Evolutionary conservation across 2,888 invertebrate species (phyloP).

Genomic region (Trilocha varians): DNA sequence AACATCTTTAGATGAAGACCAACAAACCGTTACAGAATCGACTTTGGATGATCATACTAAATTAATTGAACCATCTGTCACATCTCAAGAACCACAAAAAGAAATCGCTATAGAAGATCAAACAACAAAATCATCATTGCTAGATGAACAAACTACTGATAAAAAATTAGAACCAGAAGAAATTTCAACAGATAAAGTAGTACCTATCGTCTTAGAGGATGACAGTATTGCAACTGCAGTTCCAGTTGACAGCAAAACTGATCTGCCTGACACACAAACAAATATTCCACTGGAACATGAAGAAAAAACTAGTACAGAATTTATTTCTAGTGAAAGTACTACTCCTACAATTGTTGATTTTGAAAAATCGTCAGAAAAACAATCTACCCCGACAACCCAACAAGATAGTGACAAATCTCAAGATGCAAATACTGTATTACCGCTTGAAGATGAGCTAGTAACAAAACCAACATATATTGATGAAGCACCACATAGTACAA

Average conservation of each 20-base stretch:
- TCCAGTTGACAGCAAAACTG: neutral
- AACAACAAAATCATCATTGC: slow-evolving; percentile 1
- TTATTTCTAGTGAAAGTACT: neutral
- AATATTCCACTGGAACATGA: neutral
- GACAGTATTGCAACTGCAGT: neutral
- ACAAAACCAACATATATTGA: neutral
- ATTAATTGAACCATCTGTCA: neutral
- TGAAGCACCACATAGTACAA: neutral
- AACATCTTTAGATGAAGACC: neutral
- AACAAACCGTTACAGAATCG: neutral
- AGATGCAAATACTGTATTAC: neutral
- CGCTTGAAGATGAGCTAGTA: neutral
- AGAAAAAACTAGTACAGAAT: neutral
- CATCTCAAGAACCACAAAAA: neutral
- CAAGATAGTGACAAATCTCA: neutral
- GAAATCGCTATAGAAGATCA: neutral
- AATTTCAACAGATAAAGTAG: neutral
- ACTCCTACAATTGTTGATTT: neutral
- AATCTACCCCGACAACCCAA: neutral
- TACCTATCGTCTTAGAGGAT: neutral
- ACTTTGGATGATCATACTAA: neutral
- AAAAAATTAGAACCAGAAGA: neutral
- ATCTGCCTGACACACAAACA: neutral
- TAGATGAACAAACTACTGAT: neutral
- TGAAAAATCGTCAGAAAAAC: neutral